Percentiles rank a stretch among this genome's conserved stretches.
These are phyloP conservation scores for Verasper variegatus DNA, from an alignment of 2,113 vertebrate species.

Conservation along the genomic window DNA sequence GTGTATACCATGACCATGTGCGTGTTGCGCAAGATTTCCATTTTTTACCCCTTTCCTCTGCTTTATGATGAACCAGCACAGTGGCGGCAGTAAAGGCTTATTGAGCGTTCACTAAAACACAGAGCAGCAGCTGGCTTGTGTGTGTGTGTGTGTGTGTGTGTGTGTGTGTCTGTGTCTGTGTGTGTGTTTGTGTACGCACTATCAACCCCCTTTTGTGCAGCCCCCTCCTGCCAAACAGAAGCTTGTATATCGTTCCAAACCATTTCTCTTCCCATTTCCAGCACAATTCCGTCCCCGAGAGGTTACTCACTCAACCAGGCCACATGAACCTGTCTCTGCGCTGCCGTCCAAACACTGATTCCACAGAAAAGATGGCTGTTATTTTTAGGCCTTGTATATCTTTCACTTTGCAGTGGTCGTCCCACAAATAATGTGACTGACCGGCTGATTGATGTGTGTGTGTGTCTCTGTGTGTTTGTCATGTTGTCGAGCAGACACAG, in stretches of 20 bases:
- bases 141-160: neutral
- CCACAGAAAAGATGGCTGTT: conserved; percentile 66
- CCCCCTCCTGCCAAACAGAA: conserved; percentile 57
- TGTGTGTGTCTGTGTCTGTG: conserved; percentile 9
- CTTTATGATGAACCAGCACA: conserved; percentile 52
- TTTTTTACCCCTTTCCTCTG: conserved; percentile 27
- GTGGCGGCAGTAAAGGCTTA: conserved; percentile 43
- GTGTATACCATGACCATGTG: conserved; percentile 37
- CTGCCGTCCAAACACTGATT: conserved; percentile 62
- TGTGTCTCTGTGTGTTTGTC: conserved; percentile 58
- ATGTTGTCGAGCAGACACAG: conserved; percentile 58
- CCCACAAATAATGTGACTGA: conserved; percentile 72
- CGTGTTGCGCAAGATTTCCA: conserved; percentile 64
- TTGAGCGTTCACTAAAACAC: conserved; percentile 42
- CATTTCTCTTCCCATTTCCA: conserved; percentile 42
- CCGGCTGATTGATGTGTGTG: conserved; percentile 63
- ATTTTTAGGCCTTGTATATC: conserved; percentile 72
- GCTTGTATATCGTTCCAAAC: conserved; percentile 37
- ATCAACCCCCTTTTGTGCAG: conserved; percentile 3
- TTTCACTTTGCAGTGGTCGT: conserved; percentile 68
- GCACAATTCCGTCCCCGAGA: conserved; percentile 27
- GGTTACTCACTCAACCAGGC: conserved; percentile 51
- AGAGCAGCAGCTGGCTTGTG: conserved; percentile 53
- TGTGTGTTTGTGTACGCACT: conserved; percentile 4
- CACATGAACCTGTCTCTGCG: conserved; percentile 51